phyloP scores from a whole-genome alignment of 2,113 vertebrate species.

The Porphyrio hochstetteri region DNA sequence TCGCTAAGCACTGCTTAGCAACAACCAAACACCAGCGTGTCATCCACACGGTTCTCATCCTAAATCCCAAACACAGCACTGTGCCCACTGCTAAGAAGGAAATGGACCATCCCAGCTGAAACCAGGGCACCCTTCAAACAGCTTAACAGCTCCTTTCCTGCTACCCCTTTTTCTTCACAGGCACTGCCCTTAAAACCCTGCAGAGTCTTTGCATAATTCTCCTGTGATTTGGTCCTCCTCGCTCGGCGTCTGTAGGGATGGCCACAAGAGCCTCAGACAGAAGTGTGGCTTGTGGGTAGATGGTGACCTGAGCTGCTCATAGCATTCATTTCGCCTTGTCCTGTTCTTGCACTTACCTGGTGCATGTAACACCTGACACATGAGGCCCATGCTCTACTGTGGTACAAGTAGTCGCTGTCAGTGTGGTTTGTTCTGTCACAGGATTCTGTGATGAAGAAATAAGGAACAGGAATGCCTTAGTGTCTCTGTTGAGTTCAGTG shows the following conservation, averaged over 20 bases:
- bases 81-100: too few species aligned
- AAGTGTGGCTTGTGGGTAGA: background rate
- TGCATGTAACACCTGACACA: background rate
- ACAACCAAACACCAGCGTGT: too few species aligned
- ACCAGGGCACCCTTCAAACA: background rate
- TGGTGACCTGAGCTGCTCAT: background rate
- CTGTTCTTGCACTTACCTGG: background rate
- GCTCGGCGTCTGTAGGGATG: background rate
- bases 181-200: background rate
- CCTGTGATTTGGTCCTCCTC: background rate
- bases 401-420: background rate
- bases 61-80: too few species aligned
- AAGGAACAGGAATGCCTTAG: background rate
- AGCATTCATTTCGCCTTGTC: background rate
- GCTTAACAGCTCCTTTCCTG: background rate
- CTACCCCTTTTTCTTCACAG: background rate
- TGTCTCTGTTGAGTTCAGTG: background rate
- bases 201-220: background rate
- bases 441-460: background rate
- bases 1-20: too few species aligned
- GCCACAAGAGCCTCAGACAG: background rate
- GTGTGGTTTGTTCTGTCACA: fast-evolving
- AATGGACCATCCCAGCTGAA: too few species aligned
- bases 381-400: fast-evolving
- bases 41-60: too few species aligned